Evolutionary conservation across 2,888 invertebrate species (phyloP).

Genomic region (Chymomyza caudatula): DNA sequence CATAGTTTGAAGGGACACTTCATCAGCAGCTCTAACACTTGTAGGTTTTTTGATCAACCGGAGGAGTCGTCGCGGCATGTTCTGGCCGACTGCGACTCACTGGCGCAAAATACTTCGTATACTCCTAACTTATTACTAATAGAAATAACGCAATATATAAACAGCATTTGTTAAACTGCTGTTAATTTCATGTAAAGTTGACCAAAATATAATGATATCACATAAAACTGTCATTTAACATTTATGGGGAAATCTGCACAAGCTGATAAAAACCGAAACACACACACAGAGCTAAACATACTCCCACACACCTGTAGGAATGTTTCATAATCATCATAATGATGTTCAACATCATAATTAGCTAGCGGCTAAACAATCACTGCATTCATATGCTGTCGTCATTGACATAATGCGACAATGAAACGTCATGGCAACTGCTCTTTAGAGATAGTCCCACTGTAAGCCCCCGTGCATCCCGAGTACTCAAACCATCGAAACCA

Average conservation of each 20-base stretch:
- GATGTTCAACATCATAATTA: not conserved
- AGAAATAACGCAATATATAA: not conserved
- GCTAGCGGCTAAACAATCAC: constrained; percentile 48
- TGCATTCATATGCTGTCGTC: constrained; percentile 62
- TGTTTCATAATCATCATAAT: not conserved
- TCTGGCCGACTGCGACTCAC: no score
- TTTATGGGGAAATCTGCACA: not conserved
- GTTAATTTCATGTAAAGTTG: not conserved
- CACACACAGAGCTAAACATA: not conserved
- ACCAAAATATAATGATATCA: not conserved
- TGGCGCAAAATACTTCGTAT: no score
- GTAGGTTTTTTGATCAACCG: no score
- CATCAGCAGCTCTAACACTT: no score
- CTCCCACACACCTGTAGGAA: not conserved
- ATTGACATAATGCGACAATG: constrained; percentile 67
- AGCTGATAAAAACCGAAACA: not conserved
- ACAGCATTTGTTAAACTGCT: not conserved
- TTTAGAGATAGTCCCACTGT: not conserved
- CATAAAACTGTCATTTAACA: not conserved
- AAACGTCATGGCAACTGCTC: constrained; percentile 35
- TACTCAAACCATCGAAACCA: not conserved
- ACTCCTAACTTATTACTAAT: not conserved
- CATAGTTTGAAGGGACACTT: no score
- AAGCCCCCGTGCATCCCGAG: not conserved
- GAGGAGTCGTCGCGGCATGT: no score